These are phyloP conservation scores for Cyclophora albipunctata DNA, from an alignment of 2,888 invertebrate species.

Conservation along the genomic window DNA sequence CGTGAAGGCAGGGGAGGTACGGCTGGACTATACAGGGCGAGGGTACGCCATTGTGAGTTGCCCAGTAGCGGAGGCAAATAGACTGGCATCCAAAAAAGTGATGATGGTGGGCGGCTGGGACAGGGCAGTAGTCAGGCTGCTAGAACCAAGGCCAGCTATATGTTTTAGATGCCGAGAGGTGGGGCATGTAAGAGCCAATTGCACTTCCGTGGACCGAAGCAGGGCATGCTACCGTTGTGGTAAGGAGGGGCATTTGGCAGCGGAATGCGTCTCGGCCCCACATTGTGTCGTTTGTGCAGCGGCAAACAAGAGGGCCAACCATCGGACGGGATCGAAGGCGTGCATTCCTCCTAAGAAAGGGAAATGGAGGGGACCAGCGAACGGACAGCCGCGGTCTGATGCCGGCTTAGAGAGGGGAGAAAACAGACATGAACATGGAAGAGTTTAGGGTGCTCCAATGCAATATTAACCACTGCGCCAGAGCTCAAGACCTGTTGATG, in stretches of 20 bases:
- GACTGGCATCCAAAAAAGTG: not conserved
- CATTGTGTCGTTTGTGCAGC: not conserved
- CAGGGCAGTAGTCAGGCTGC: conserved; percentile 5
- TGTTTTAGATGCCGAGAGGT: conserved; percentile 14
- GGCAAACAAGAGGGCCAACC: not conserved
- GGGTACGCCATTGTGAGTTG: not conserved
- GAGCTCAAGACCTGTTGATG: conserved; percentile 12
- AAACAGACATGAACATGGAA: not conserved
- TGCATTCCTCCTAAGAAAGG: not conserved
- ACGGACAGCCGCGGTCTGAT: not conserved
- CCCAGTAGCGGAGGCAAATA: conserved; percentile 2
- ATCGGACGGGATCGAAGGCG: not conserved
- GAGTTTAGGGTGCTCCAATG: conserved; percentile 4
- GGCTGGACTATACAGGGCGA: not conserved
- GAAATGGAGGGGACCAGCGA: not conserved
- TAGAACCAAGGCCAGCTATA: conserved; percentile 3
- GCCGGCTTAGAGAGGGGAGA: too few species aligned
- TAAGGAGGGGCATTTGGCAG: not conserved
- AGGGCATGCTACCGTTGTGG: conserved; percentile 10
- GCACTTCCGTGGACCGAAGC: conserved; percentile 3
- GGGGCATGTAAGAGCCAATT: conserved; percentile 12
- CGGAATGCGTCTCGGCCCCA: not conserved
- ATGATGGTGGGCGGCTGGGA: conserved; percentile 14
- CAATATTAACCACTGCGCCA: conserved; percentile 16
- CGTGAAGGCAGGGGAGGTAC: conserved; percentile 4